Evolutionary conservation across 1,140 invertebrate species (phyloP), one percentile per base, ranked within the genome.

Genomic region (Cydia strobilella): DNA sequence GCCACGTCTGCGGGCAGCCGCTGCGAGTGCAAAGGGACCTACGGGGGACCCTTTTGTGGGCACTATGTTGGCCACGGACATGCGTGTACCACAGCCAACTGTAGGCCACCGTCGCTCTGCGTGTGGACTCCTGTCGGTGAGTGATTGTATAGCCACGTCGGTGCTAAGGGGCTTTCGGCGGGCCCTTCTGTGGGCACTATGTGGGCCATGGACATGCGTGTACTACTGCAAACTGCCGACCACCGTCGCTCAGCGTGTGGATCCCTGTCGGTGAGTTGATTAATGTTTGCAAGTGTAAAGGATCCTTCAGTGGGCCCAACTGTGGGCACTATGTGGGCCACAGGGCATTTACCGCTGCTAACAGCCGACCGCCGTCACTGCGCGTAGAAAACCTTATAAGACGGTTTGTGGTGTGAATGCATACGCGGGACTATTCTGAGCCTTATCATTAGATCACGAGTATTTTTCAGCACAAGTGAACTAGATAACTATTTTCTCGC

Each of bases 121-220:
- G 83, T 81, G 1, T 89, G 87, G 87, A 78, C 77, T 15, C 79
- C 84, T 1, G 77, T 79, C 25, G 76, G 86, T 88, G 54, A 69
- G 82, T 82, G 2, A 72, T 39, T 1, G n/a, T 10, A 12, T 18
- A 2, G 39, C 72, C 42, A 35, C 18, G 42, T 10, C 31, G 77
- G 82, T 95, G 94, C 82, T 80, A 90, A 10, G 84, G 85, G 73
- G 87, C 87, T 12, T 95, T 93, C 91, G 93, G 93, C 69, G 95
- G 95, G 7, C 65, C 85, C 25, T 84, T 88, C 51, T 95, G 95
- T 85, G 85, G 90, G n/a, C 78, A 88, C 77, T 94, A 94, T 75
- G 89, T 94, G 7, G 91, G 93, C 2, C 90, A 93, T 74, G 94
- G 94, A 76, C 94, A 95, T 89, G 93, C 94, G 4, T 96, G 96